Percentiles rank a stretch among this genome's conserved stretches.
These are phyloP conservation scores for Polia nebulosa DNA, from an alignment of 2,888 invertebrate species.

Conservation along the genomic window DNA sequence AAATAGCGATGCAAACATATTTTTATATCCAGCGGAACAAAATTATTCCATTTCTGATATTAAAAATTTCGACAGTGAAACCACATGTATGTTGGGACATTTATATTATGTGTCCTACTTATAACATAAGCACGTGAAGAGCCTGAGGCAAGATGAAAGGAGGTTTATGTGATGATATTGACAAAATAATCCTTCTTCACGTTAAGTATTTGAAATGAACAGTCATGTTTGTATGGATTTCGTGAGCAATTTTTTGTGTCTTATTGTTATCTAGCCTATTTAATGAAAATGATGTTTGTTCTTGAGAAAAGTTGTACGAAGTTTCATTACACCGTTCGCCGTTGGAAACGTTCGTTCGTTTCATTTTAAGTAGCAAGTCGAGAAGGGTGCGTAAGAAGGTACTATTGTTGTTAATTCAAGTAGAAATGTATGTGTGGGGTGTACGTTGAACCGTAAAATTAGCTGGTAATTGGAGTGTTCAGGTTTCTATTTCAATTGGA, in stretches of 20 bases:
- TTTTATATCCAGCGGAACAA: background rate
- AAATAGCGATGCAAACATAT: background rate
- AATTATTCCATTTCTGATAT: background rate
- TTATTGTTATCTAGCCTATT: slow-evolving; percentile 11
- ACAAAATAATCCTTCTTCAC: slow-evolving; percentile 4
- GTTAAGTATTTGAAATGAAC: slow-evolving; percentile 38
- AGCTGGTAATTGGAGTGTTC: background rate
- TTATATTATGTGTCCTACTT: background rate
- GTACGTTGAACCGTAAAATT: background rate
- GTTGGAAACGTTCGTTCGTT: background rate
- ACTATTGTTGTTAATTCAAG: slow-evolving; percentile 8
- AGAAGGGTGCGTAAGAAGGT: background rate
- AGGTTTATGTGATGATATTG: slow-evolving; percentile 1
- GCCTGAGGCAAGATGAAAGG: background rate
- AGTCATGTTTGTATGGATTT: background rate
- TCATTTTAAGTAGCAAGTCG: background rate
- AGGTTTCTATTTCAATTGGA: background rate
- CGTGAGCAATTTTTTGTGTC: slow-evolving; percentile 3
- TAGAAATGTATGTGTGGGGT: background rate
- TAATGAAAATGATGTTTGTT: slow-evolving; percentile 24
- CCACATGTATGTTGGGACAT: background rate
- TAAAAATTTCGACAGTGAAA: background rate
- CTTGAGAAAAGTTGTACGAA: background rate
- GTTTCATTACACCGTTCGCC: background rate
- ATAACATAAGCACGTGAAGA: background rate